These are phyloP conservation scores for Cydia pomonella DNA, from an alignment of 1,140 invertebrate species.

Conservation along the genomic window DNA sequence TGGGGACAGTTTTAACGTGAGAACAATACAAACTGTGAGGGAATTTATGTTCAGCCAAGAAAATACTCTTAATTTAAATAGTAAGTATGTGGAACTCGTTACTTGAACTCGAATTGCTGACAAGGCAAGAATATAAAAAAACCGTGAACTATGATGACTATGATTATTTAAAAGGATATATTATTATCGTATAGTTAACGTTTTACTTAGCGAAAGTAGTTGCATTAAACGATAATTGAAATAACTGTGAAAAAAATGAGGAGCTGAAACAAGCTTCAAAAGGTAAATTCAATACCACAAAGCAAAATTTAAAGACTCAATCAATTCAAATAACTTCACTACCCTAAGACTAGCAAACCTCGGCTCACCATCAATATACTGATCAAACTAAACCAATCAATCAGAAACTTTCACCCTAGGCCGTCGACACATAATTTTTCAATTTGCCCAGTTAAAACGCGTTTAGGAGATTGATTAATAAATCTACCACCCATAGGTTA, in stretches of 20 bases:
- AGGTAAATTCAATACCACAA: not conserved
- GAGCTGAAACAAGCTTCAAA: not conserved
- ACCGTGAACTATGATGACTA: too few relatives aligned
- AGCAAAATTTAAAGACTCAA: constrained; percentile 14
- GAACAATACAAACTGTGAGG: constrained; percentile 11
- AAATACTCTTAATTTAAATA: not conserved
- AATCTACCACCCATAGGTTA: constrained; percentile 52
- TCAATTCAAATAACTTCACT: constrained; percentile 6
- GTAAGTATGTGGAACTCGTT: not conserved
- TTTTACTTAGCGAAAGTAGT: too few relatives aligned
- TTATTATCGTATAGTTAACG: too few relatives aligned
- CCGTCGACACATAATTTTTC: constrained; percentile 44
- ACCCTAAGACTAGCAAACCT: constrained; percentile 6
- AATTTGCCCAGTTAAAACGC: constrained; percentile 43
- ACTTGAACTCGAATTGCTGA: too few relatives aligned
- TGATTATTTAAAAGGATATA: too few relatives aligned
- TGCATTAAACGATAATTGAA: not conserved
- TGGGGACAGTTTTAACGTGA: constrained; percentile 2
- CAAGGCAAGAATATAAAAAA: too few relatives aligned
- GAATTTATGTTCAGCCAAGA: not conserved
- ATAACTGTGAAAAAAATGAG: not conserved
- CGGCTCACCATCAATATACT: constrained; percentile 34
- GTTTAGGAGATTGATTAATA: constrained; percentile 73
- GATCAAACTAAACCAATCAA: constrained; percentile 37
- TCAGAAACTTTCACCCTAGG: constrained; percentile 31